Conservation (phyloP, 2,113 vertebrate species). For the Cheilinus undulatus region DNA sequence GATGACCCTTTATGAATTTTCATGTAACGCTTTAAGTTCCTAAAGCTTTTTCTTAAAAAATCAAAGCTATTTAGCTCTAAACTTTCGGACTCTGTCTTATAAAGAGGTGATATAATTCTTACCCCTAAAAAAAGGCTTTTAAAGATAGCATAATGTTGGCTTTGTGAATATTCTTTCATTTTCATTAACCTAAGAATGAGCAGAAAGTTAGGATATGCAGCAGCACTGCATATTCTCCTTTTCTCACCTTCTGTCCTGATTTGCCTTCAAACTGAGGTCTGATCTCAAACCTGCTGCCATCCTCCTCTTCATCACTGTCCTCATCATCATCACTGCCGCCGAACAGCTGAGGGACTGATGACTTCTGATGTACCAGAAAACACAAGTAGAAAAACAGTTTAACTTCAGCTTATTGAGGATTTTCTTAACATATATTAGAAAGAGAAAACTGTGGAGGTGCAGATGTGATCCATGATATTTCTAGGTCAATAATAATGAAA, state of each 20-base stretch:
- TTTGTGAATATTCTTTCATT: too few species aligned
- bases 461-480: too few species aligned
- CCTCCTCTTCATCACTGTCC: conserved; percentile 76
- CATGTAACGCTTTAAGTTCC: not conserved
- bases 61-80: not conserved
- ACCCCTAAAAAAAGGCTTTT: too few species aligned
- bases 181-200: too few species aligned
- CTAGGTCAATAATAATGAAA: too few species aligned
- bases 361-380: conserved; percentile 37
- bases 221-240: accelerated
- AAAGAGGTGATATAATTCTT: too few species aligned
- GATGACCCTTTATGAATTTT: not conserved
- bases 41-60: not conserved
- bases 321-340: conserved; percentile 87
- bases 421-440: not conserved
- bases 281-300: conserved; percentile 85
- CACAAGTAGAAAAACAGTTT: conserved; percentile 14
- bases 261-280: conserved; percentile 95
- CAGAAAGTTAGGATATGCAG: not conserved
- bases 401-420: not conserved
- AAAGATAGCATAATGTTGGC: too few species aligned
- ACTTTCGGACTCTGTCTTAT: too few species aligned
- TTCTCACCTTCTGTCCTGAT: conserved; percentile 92
- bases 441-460: too few species aligned
- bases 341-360: conserved; percentile 83